Percentiles rank a stretch among this genome's conserved stretches.
Conservation (phyloP, 2,888 invertebrate genomes). For the Vannuccia rotundouncinata region DNA sequence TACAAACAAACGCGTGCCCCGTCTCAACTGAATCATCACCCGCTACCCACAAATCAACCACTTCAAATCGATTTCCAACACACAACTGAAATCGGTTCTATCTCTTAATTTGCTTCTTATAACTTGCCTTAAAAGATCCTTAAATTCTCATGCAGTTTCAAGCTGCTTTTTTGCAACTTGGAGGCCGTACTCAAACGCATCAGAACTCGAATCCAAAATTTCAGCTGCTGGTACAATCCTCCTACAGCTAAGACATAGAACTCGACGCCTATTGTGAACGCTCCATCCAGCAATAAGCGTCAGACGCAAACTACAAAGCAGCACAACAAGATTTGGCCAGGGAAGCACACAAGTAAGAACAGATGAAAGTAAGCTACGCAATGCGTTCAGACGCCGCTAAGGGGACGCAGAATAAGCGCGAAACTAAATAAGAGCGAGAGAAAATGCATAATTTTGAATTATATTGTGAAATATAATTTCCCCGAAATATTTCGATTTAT, state of each 20-base stretch:
- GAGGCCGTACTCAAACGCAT: too few relatives aligned
- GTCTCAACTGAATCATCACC: background rate
- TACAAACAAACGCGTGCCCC: background rate
- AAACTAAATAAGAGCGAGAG: too few relatives aligned
- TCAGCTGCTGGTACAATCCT: background rate
- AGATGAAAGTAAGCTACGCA: conserved; percentile 13
- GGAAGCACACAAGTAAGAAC: conserved; percentile 17
- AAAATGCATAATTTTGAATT: too few relatives aligned
- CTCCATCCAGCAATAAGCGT: background rate
- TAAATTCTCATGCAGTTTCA: too few relatives aligned
- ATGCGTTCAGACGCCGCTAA: conserved; percentile 1
- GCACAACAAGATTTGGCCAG: conserved; percentile 4
- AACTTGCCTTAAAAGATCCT: too few relatives aligned
- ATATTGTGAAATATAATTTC: too few relatives aligned
- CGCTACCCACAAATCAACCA: background rate
- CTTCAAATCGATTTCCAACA: background rate
- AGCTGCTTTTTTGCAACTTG: too few relatives aligned
- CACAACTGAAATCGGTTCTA: background rate
- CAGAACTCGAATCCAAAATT: background rate
- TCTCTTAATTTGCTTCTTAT: background rate
- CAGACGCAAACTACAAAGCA: conserved; percentile 15
- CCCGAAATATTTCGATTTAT: too few relatives aligned
- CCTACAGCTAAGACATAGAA: background rate
- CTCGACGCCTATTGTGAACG: background rate
- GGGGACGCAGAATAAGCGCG: too few relatives aligned